Base-by-base conservation (phyloP, 2,888 invertebrate genomes). In the Acronicta leporina region DNA sequence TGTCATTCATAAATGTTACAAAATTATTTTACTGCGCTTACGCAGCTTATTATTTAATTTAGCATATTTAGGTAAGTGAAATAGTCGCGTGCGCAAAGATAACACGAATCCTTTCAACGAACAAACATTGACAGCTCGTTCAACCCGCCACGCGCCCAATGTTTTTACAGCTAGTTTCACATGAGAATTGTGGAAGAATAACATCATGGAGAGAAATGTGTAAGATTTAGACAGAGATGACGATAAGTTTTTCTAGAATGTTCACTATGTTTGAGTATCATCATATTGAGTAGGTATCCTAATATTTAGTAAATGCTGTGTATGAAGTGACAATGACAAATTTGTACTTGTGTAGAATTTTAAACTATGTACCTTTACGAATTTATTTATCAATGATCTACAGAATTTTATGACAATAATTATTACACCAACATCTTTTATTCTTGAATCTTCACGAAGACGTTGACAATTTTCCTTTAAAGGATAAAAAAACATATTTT, bases 101-200 rank as follows among this genome's bases (percentile, higher is more conserved):
- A 75, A 77, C 58, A 77, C 11, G 42, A 64, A 64, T 70, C 61
- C 68, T 57, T 75, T 60, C 14, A 46, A 45, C 13, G 57, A 40
- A 63, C 42, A 63, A 63, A 59, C 50, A 58, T 40, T 33, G 20
- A 35, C 44, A 43, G 49, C 33, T 50, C 43, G 45, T 63, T 46
- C 14, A 67, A 53, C 56, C 50, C 45, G 44, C 55, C 75, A 77
- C 74, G 63, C 70, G 74, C 27, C 16, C 64, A 60, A 78, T 79
- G 68, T 74, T 74, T 67, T 63, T 55, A 53, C 47, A 70, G 35
- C 40, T 11, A 46, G 35, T 59, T 40, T 74, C 55, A 47, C 62
- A 62, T 64, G 75, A 68, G 77, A 77, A 71, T 51, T 40, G 20
- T 50, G 42, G 10, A 68, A 68, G 27, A 63, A 60, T 47, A 64